Evolutionary conservation across 2,797 vertebrate species (phyloP), one percentile per base, ranked within the genome.

Genomic region (Okamejei kenojei): DNA sequence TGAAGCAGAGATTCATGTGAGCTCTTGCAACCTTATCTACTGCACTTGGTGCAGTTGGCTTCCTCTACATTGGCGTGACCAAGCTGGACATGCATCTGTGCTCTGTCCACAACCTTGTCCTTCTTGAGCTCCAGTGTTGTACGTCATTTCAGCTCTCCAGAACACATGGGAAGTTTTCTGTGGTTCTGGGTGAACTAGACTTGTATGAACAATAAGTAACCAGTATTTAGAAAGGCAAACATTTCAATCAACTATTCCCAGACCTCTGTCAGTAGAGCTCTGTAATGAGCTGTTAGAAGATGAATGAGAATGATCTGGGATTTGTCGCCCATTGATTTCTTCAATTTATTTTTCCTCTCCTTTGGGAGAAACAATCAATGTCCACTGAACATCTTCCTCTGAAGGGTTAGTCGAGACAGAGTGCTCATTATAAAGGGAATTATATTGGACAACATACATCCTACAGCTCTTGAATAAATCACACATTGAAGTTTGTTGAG

Each of bases 291-390:
- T 45, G 35, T 45, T 45, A 45, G 35, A 21, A 80, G 35, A 82
- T n/a, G 29, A 10, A 29, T 82, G 45, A 82, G 80, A 29, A 82
- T 82, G 45, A 82, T 58, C 23, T 26, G 21, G 80, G 10, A 58
- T 82, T 82, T 79, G 80, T 58, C 23, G 29, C 45, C 45, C 80
- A 82, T 82, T 82, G 80, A 29, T 58, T 82, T 82, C 45, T 82
- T 82, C 80, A 82, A 82, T 82, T 82, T 82, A 58, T 58, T 82
- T 82, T 81, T 82, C 4, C 45, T 58, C 80, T 58, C 80, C 45
- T 26, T 13, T 82, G 80, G 80, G 80, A 82, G 71, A 82, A 82
- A 82, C 45, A 82, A 29, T 58, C 45, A 82, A 23, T 58, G 45
- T 58, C 45, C 45, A 58, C 45, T 11, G 80, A 82, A 58, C 80